Conservation (phyloP, 2,888 invertebrate species). For the Cerastoderma edule region DNA sequence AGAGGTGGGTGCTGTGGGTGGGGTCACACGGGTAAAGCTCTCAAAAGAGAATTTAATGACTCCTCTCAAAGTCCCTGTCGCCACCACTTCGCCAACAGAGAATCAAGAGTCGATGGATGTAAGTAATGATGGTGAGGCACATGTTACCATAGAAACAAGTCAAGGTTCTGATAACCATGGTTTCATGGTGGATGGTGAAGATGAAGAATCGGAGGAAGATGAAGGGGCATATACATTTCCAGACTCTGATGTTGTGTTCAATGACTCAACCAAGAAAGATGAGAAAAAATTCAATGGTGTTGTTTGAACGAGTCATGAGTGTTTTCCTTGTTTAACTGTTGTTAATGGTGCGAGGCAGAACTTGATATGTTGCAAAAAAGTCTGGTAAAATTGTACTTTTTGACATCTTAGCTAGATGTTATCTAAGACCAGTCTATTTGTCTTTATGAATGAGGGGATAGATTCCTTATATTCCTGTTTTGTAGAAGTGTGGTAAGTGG, state of each 20-base stretch:
- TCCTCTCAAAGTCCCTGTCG: conserved; percentile 9
- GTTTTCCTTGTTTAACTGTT: too few relatives aligned
- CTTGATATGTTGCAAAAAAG: too few relatives aligned
- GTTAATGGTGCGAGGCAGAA: too few relatives aligned
- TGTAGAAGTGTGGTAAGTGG: too few relatives aligned
- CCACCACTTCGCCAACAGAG: conserved; percentile 15
- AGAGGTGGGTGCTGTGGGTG: conserved; percentile 62
- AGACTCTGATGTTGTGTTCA: conserved; percentile 38
- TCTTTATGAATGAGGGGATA: too few relatives aligned
- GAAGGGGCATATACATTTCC: conserved; percentile 30
- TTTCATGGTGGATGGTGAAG: conserved; percentile 34
- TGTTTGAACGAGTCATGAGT: conserved; percentile 32
- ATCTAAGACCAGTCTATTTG: too few relatives aligned
- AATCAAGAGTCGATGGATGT: neutral
- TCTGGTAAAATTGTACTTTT: too few relatives aligned
- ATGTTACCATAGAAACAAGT: conserved; percentile 43
- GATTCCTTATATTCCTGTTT: too few relatives aligned
- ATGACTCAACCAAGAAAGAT: conserved; percentile 42
- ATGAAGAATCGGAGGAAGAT: conserved; percentile 22
- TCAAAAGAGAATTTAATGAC: conserved; percentile 42
- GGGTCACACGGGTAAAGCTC: conserved; percentile 41
- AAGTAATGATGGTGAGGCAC: neutral
- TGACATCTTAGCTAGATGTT: too few relatives aligned
- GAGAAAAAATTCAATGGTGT: conserved; percentile 54
- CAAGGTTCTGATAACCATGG: conserved; percentile 40